A percentile compares a stretch with the other conserved stretches of the same genome.
Evolutionary conservation across 2,113 vertebrate species (phyloP).

Genomic region (Oryzias melastigma): DNA sequence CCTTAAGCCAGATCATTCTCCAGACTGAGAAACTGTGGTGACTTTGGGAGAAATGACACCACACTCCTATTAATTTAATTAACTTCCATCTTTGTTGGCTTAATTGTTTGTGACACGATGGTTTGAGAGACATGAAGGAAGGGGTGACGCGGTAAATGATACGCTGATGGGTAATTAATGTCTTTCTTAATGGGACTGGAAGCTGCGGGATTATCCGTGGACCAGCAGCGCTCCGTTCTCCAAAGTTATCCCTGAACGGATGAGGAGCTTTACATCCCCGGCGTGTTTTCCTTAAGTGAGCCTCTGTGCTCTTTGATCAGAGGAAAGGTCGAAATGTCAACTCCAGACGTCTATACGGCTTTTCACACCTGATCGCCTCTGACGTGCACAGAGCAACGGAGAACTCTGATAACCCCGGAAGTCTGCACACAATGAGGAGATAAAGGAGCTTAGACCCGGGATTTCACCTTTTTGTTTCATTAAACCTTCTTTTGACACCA

Average conservation of each 20-base stretch:
- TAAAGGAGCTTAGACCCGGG: conserved; percentile 16
- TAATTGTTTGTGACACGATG: conserved; percentile 79
- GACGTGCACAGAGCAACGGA: conserved; percentile 19
- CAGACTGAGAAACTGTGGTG: conserved; percentile 48
- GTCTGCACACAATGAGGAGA: conserved; percentile 11
- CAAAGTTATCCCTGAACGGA: conserved; percentile 17
- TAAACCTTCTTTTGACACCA: conserved; percentile 34
- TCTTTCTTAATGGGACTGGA: conserved; percentile 71
- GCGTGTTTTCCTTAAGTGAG: background rate
- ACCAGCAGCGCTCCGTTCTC: conserved; percentile 16
- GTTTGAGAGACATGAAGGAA: conserved; percentile 37
- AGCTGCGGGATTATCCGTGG: conserved; percentile 42
- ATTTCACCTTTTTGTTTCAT: conserved; percentile 39
- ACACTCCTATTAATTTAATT: conserved; percentile 72
- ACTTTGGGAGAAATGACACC: conserved; percentile 65
- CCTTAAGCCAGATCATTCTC: background rate
- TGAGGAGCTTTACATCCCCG: background rate
- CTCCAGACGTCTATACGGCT: conserved; percentile 11
- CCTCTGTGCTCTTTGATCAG: background rate
- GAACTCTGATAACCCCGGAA: conserved; percentile 43
- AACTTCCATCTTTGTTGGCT: conserved; percentile 68
- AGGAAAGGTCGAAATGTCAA: conserved; percentile 4
- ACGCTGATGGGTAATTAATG: conserved; percentile 71
- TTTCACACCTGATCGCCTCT: conserved; percentile 30
- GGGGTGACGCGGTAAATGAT: conserved; percentile 61